Base-by-base conservation (phyloP, 2,113 vertebrate genomes). In the Entomyzon cyanotis region DNA sequence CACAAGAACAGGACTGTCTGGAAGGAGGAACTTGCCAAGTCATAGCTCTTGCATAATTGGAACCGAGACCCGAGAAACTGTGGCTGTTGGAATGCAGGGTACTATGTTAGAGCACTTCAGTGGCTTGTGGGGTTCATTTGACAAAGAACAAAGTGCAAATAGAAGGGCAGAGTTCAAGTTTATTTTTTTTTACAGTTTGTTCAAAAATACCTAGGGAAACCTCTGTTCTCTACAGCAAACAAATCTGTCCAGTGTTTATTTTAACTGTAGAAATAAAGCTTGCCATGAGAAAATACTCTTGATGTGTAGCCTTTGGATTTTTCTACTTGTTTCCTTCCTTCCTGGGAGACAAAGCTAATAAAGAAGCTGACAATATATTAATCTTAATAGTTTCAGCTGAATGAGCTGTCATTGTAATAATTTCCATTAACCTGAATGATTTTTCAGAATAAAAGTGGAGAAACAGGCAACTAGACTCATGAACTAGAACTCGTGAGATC, bases 21-120 rank as follows among this genome's bases (percentile, higher is more conserved):
- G 27, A 47, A 31, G 65, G 30, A 88, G 80, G 93, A 97, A 96
- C 94, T 68, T 95, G 94, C 95, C 84, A 95, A 97, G 93, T 97
- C 95, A 96, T 81, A 81, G 73, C 64, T 79, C 63, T 98, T 98
- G 80, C 82, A 46, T 94, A 97, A 97, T 75, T 30, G 0, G 31
- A 71, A 42, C 31, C 4, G 4, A 74, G 50, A 92, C 64, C 12
- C 2, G 1, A 84, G 70, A 33, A 86, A 47, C 58, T 23, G 16
- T 88, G 44, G 27, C 75, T 80, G 12, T 41, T 96, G 63, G 52
- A 83, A 60, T 84, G 78, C 60, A 21, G 39, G 15, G 33, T 11
- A 30, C 58, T 92, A 35, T 77, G 65, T 65, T 55, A 55, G 49
- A 65, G 35, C 28, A 88, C 15, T 49, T 62, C 63, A 33, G 33